These are phyloP conservation scores for Automeris io DNA, from an alignment of 2,888 invertebrate species.

Conservation along the genomic window DNA sequence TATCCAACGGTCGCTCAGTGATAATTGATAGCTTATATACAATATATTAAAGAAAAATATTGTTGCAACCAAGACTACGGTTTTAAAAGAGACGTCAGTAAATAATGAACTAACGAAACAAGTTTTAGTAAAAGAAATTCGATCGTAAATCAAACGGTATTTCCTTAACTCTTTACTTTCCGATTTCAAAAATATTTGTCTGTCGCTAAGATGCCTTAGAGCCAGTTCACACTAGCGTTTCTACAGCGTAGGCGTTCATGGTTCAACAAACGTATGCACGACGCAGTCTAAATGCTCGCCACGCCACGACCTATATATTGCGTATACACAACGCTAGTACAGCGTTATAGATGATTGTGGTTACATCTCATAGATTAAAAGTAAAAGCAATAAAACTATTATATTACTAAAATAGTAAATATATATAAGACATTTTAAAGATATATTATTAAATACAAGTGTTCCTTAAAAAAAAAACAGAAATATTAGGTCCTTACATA, in stretches of 20 bases:
- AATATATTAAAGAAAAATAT: conserved; percentile 12
- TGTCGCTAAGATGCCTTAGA: conserved; percentile 27
- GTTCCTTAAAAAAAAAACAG: too few relatives aligned
- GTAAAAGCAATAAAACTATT: too few relatives aligned
- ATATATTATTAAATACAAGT: too few relatives aligned
- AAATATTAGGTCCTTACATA: too few relatives aligned
- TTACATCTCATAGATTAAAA: too few relatives aligned
- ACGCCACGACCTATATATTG: too few relatives aligned
- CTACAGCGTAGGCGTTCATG: conserved; percentile 70
- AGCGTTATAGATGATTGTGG: too few relatives aligned
- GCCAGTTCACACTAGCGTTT: conserved; percentile 64
- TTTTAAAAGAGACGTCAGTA: not conserved
- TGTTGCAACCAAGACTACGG: not conserved
- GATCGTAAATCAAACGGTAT: conserved; percentile 41
- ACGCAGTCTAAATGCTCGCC: too few relatives aligned
- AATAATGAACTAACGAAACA: conserved; percentile 12
- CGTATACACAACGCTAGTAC: too few relatives aligned
- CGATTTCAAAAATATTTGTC: conserved; percentile 26
- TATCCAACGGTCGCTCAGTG: conserved; percentile 1
- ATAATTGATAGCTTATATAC: conserved; percentile 13
- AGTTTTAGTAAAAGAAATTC: conserved; percentile 19
- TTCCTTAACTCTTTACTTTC: conserved; percentile 47
- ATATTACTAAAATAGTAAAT: too few relatives aligned
- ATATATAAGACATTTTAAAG: too few relatives aligned
- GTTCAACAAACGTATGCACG: too few relatives aligned